Base-by-base conservation (phyloP, 2,797 vertebrate species). In the Mus spretus region DNA sequence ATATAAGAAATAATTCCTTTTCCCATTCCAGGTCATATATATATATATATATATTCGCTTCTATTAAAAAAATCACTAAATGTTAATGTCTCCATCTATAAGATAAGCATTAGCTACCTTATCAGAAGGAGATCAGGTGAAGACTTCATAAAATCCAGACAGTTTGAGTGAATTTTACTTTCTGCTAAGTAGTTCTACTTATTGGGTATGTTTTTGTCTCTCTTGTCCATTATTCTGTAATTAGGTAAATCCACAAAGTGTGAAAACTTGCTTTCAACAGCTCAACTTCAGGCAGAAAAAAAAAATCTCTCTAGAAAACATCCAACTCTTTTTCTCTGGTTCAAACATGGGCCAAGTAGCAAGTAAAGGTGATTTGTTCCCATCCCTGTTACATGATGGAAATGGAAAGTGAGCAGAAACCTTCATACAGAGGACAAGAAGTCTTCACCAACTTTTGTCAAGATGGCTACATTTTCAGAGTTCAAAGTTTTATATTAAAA, bases 401-500 rank as follows among this genome's bases (percentile, higher is more conserved):
- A 37, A 94, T 28, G 79, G 88, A 93, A 96, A 94, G 40, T 94
- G 24, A 84, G 53, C 72, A 92, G 75, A 94, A 95, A 94, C 81
- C 44, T 34, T 92, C 28, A 80, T 81, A n/a, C 44, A 90, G 86
- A 91, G 40, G 50, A 91, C 93, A 83, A 89, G 6, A 95, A 97
- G 63, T 95, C 72, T 85, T 9, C 67, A 40, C 47, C 70, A 11
- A 90, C 75, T 93, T 63, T 90, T 93, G 6, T 93, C 90, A 95
- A 47, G 89, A 84, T 24, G 89, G 44, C 57, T 95, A 90, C 85
- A 40, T 86, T 95, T 97, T 92, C 91, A 95, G 63, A 94, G 91
- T 63, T 40, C 72, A 91, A 89, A 88, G n/a, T 50, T 97, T 92
- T 96, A 80, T 90, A 89, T 91, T 94, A 91, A 96, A 94, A 95